Percentiles rank a stretch among this genome's conserved stretches.
These are phyloP conservation scores for Scatophagus argus DNA, from an alignment of 2,113 vertebrate species.

Conservation along the genomic window DNA sequence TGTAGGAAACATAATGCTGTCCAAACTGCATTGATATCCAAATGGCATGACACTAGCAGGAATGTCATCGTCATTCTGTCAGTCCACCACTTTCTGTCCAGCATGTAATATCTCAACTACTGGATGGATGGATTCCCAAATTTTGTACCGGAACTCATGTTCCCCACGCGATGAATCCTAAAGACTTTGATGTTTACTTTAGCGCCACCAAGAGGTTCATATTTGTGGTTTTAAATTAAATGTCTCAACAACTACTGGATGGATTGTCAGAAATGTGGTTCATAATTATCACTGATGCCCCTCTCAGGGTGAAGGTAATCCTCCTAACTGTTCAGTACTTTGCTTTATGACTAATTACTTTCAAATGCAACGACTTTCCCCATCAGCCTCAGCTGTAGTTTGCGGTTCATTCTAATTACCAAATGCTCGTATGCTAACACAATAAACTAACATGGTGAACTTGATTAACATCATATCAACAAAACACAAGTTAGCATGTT, in stretches of 20 bases:
- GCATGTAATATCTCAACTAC: neutral
- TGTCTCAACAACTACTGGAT: neutral
- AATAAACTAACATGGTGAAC: neutral
- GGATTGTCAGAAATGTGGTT: neutral
- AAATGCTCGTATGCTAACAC: neutral
- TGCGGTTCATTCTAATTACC: too few species aligned
- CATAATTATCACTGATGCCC: neutral
- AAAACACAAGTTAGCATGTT: neutral
- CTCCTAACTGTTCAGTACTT: neutral
- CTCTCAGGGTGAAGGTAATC: neutral
- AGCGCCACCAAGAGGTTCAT: neutral
- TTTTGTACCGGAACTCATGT: neutral
- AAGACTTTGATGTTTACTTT: neutral
- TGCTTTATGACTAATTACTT: neutral
- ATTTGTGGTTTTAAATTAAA: constrained; percentile 1
- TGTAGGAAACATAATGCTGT: neutral
- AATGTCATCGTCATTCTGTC: neutral
- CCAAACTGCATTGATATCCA: neutral
- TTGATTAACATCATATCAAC: neutral
- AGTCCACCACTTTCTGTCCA: neutral
- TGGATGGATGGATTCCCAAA: neutral
- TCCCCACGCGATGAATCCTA: neutral
- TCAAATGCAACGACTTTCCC: neutral
- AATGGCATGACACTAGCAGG: too few species aligned
- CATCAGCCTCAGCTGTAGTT: neutral